Base-by-base conservation (phyloP, 2,113 vertebrate genomes). In the Protobothrops flavoviridis region DNA sequence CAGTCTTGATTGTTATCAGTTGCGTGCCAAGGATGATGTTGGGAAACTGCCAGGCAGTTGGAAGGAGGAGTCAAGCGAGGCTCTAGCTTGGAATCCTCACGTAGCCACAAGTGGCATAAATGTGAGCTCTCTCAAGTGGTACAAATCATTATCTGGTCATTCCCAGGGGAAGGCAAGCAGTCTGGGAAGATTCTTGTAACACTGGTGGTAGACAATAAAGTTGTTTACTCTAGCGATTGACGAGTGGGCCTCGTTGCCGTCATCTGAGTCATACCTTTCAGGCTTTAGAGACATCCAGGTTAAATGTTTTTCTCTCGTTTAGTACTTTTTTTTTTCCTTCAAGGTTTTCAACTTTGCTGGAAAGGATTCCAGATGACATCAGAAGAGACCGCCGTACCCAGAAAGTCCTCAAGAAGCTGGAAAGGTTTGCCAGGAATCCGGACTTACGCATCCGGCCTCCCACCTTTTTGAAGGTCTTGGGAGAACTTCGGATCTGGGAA, bases 301-400 rank as follows among this genome's bases (percentile, higher is more conserved):
- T 21, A 59, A 26, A 64, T 13, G 1, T 6, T 69, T 69, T 43
- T 12, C 17, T 4, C 56, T 86, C 11, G 3, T 13, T 61, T 33
- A 15, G 64, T 17, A 24, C 39, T 7, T 26, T 33, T 1, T 39
- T 24, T 26, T 5, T 39, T 92, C 59, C 1, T 29, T 91, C 61
- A 95, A 98, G 98, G 98, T 98, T 98, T 95, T 96, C 96, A 92
- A 94, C 94, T 15, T 94, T 98, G 92, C 94, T 98, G 92, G 96
- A 95, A 94, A 97, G 95, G 90, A 97, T 98, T 26, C 95, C 98
- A 0, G 91, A 94, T 50, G 94, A 96, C n/a, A 96, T 97, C 92
- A 97, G 97, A 94, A 96, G 85, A 94, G 97, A 97, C 90, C 92
- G 0, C 23, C 96, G 95, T 0, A 94, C 97, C 92, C 95, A 95